phyloP scores from a whole-genome alignment of 2,888 invertebrate species.

The Amphipyra berbera region DNA sequence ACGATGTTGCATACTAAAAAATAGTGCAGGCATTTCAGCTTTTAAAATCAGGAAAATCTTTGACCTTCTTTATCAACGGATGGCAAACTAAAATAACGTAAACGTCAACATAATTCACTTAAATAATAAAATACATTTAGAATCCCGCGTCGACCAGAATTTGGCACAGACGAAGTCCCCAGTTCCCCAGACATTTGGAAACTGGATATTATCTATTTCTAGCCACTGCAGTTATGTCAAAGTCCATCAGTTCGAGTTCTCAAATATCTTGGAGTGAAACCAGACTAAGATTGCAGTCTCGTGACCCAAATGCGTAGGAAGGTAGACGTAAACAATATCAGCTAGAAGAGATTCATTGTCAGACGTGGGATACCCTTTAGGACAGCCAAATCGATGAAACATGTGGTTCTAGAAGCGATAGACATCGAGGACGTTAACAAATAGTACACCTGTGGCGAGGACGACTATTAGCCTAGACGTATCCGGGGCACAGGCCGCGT shows the following conservation, averaged over 20 bases:
- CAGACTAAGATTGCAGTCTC: conserved; percentile 28
- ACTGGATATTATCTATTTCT: conserved; percentile 74
- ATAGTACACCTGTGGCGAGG: no score
- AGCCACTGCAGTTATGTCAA: conserved; percentile 55
- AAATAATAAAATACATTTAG: conserved; percentile 54
- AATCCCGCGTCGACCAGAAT: conserved; percentile 59
- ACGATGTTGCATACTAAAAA: no score
- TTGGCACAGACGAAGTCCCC: conserved; percentile 73
- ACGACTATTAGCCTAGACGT: no score
- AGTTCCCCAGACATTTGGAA: conserved; percentile 72
- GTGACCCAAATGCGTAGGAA: conserved; percentile 33
- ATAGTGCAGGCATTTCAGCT: no score
- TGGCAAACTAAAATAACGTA: conserved; percentile 43
- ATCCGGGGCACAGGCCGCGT: no score
- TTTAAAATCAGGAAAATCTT: conserved; percentile 19
- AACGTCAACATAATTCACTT: conserved; percentile 42
- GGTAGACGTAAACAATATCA: background rate
- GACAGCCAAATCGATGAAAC: no score
- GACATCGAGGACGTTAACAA: no score
- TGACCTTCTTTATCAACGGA: conserved; percentile 35
- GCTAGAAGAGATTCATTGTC: conserved; percentile 3
- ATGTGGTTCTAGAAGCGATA: no score
- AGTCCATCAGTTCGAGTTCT: conserved; percentile 24
- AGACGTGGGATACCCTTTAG: background rate
- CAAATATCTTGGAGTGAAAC: conserved; percentile 34